These are phyloP conservation scores for Stomatorhinus walkeri DNA, from an alignment of 2,797 vertebrate genomes.

Conservation along the genomic window DNA sequence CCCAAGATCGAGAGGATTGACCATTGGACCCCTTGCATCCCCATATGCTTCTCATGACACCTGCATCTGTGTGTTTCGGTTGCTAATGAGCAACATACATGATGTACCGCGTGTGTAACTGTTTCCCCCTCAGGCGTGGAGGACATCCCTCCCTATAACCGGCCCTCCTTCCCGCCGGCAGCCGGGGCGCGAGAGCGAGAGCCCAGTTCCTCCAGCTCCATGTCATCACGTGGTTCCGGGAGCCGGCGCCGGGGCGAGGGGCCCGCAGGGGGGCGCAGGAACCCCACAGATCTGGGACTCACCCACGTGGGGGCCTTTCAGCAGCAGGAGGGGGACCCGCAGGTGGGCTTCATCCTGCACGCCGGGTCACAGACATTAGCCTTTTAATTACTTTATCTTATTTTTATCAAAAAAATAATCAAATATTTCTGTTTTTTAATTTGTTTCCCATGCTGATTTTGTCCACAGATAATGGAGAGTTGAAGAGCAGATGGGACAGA, in stretches of 20 bases:
- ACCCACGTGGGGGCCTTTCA: constrained; percentile 66
- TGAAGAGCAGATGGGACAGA: constrained; percentile 63
- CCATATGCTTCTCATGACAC: neutral
- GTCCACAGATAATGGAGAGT: constrained; percentile 78
- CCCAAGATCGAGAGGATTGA: neutral
- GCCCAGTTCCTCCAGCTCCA: constrained; percentile 73
- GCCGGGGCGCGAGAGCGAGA: constrained; percentile 66
- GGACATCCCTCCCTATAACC: constrained; percentile 80
- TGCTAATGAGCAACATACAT: neutral
- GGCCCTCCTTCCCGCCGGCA: constrained; percentile 81
- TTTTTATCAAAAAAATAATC: neutral
- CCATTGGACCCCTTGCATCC: neutral
- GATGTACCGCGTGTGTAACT: neutral
- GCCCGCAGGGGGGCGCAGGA: constrained; percentile 60
- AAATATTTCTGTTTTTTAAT: neutral
- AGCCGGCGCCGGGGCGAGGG: constrained; percentile 72
- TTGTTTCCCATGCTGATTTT: constrained; percentile 30
- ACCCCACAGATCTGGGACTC: constrained; percentile 62
- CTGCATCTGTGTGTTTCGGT: neutral
- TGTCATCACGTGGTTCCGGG: constrained; percentile 77
- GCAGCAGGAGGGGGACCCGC: constrained; percentile 62
- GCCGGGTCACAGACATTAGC: neutral
- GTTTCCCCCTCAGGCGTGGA: constrained; percentile 55
- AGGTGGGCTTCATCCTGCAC: constrained; percentile 18
- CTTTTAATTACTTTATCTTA: neutral